Base-by-base conservation (phyloP, 2,113 vertebrate genomes). In the Scomber scombrus region DNA sequence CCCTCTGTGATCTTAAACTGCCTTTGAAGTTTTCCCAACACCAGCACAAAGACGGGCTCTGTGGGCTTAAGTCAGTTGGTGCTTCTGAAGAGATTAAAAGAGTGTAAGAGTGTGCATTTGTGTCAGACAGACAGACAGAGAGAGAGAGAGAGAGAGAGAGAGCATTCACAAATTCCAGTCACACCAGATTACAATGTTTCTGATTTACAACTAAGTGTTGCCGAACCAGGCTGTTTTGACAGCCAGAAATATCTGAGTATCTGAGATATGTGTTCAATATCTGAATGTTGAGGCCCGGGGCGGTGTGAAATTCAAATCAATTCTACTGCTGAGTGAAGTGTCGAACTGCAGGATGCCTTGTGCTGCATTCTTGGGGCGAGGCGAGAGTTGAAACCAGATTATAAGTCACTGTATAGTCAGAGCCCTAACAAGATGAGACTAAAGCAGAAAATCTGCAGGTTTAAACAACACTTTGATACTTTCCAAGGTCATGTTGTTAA, bases 11-110 rank as follows among this genome's bases (percentile, higher is more conserved):
- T 91, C 89, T 88, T 91, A 82, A 88, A 88, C 83, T 67, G 76
- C 71, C 87, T 93, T 92, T 92, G 91, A 93, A 92, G 91, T 91
- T 85, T 81, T 29, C 71, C 57, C 69, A 78, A 81, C 90, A 78
- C 80, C 75, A 61, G 70, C 75, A 93, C 91, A 93, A 93, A 93
- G 93, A 87, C 55, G 0, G 71, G 82, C 87, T 91, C 88, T 91
- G 86, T 91, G 85, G 88, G 75, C 74, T 86, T 81, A 89, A 88
- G 83, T 78, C 81, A 74, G 78, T 70, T 75, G 62, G 79, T 75
- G 81, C 71, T 81, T 86, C 71, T 84, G 84, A 81, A 71, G 74
- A 88, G 84, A 92, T 91, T 90, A 91, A 87, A 91, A 82, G 67
- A 83, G 71, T 51, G 67, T 66, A 55, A 18, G 60, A 78, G 79